These are phyloP conservation scores for Colinus virginianus DNA, from an alignment of 2,113 vertebrate genomes.

Conservation along the genomic window DNA sequence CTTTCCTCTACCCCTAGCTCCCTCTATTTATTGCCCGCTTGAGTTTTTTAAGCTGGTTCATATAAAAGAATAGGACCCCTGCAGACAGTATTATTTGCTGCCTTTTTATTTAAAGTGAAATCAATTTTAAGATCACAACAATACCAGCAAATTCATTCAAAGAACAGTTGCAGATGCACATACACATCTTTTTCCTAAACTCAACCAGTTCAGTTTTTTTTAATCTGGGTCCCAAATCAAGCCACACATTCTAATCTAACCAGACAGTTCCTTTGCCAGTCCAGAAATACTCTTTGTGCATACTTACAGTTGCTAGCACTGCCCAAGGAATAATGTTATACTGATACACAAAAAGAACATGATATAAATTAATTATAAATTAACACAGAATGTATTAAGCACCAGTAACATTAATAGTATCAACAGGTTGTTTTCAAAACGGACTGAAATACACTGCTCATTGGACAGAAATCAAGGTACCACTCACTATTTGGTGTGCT, in stretches of 20 bases:
- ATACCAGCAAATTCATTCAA: neutral
- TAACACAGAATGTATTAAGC: neutral
- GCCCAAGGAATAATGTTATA: neutral
- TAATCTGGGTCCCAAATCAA: slow-evolving; percentile 9
- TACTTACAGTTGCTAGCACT: neutral
- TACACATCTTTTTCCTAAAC: neutral
- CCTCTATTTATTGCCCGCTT: neutral
- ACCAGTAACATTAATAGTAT: neutral
- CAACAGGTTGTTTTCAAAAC: neutral
- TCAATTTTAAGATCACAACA: neutral
- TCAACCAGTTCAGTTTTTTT: neutral
- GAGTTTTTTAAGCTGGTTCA: neutral
- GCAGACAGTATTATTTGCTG: neutral
- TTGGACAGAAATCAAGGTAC: neutral
- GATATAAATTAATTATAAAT: neutral
- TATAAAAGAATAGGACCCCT: neutral
- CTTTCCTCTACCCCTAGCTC: neutral
- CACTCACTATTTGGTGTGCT: neutral
- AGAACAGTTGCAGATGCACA: neutral
- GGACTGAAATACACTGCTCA: neutral
- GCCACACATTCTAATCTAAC: neutral
- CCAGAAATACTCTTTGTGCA: neutral
- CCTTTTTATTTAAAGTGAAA: neutral
- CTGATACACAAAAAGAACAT: neutral
- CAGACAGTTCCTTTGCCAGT: neutral